Evolutionary conservation across 2,797 vertebrate genomes (phyloP).

Genomic region (Spatula versicolor): DNA sequence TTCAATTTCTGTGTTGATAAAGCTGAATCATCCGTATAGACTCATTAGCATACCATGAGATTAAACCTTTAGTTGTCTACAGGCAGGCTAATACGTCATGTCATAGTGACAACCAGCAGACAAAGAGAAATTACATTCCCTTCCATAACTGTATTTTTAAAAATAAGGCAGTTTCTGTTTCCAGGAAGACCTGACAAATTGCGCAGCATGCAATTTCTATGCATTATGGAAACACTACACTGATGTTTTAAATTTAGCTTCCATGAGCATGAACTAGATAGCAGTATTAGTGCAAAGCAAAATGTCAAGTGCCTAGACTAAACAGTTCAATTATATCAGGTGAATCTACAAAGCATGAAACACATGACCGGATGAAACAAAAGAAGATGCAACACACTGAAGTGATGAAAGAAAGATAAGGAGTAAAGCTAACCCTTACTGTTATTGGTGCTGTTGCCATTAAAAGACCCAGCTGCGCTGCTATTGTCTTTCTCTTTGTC

Average conservation of each 20-base stretch:
- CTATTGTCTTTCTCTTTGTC: constrained; percentile 97
- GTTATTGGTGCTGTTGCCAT: constrained; percentile 94
- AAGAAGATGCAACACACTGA: neutral
- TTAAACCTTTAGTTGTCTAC: neutral
- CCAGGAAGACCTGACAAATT: neutral
- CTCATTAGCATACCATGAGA: neutral
- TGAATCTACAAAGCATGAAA: neutral
- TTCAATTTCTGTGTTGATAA: neutral
- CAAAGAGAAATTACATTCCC: neutral
- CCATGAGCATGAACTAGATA: neutral
- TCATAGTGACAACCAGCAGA: neutral
- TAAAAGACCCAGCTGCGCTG: constrained; percentile 85
- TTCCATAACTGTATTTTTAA: neutral
- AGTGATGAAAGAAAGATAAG: neutral
- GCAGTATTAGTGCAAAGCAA: neutral
- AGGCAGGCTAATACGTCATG: rapidly evolving
- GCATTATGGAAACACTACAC: neutral
- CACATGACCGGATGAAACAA: rapidly evolving
- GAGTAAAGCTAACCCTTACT: constrained; percentile 83
- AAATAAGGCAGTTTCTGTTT: neutral
- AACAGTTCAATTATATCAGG: neutral
- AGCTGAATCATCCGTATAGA: neutral
- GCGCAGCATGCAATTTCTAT: neutral
- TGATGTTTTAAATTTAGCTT: neutral
- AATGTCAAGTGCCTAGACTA: neutral